phyloP scores from a whole-genome alignment of 2,113 vertebrate species.

The Kryptolebias marmoratus region DNA sequence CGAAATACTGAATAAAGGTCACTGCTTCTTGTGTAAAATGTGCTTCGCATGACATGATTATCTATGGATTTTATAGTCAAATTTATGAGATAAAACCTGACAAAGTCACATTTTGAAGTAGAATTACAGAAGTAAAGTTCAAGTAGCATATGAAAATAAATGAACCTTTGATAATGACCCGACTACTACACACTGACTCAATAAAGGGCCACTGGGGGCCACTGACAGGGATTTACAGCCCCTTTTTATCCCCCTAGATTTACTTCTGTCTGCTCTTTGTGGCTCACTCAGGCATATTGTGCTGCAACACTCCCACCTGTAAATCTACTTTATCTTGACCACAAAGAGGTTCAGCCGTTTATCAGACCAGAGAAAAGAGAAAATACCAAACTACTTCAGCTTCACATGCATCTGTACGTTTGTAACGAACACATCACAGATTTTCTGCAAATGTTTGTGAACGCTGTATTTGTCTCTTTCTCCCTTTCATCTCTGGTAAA shows the following conservation, averaged over 20 bases:
- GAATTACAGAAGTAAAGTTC: neutral
- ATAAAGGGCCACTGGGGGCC: conserved; percentile 6
- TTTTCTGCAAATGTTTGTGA: conserved; percentile 5
- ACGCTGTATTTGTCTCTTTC: conserved; percentile 24
- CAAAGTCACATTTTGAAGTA: neutral
- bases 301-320: conserved; percentile 12
- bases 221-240: conserved; percentile 32
- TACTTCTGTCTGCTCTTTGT: conserved; percentile 29
- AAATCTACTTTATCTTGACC: conserved; percentile 35
- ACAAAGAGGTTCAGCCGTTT: conserved; percentile 7
- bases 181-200: conserved; percentile 14
- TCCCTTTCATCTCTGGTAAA: conserved; percentile 12
- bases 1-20: too few relatives aligned
- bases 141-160: neutral
- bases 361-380: neutral
- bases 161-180: conserved; percentile 12
- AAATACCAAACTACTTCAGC: neutral
- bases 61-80: neutral
- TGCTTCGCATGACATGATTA: neutral
- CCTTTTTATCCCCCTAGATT: conserved; percentile 42
- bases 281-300: conserved; percentile 15
- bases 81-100: neutral
- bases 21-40: neutral
- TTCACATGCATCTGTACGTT: neutral
- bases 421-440: neutral